phyloP scores from a whole-genome alignment of 1,140 invertebrate genomes.

The Leptonema lineaticorne region DNA sequence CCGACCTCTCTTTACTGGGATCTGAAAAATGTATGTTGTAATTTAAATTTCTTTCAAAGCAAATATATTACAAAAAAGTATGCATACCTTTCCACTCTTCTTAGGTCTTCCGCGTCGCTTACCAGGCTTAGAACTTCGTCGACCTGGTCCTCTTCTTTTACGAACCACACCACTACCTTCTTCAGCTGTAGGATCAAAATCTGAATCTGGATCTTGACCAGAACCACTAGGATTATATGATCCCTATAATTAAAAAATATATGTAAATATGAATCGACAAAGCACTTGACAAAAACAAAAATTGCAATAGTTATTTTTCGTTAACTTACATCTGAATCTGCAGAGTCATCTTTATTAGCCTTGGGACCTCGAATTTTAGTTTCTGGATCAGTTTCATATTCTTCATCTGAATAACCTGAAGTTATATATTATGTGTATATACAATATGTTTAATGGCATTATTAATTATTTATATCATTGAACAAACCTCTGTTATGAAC shows the following conservation, averaged over 20 bases:
- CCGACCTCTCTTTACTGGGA: constrained; percentile 42
- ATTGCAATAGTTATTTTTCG: not conserved
- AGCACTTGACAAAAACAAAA: not conserved
- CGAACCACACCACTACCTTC: constrained; percentile 44
- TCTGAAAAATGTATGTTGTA: not conserved
- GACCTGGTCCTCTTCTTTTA: constrained; percentile 46
- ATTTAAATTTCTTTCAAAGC: not conserved
- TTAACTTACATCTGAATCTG: constrained; percentile 55
- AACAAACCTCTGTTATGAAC: constrained; percentile 53
- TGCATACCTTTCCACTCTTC: constrained; percentile 43
- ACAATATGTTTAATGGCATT: not conserved
- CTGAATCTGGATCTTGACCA: constrained; percentile 51
- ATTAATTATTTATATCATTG: not conserved
- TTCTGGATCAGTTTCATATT: constrained; percentile 55
- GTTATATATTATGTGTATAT: not conserved
- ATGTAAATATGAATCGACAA: not conserved
- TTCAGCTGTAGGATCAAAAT: constrained; percentile 55
- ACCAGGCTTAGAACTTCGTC: constrained; percentile 44
- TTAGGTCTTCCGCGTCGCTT: constrained; percentile 43
- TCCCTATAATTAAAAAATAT: constrained; percentile 43
- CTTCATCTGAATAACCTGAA: constrained; percentile 55
- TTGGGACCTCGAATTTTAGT: constrained; percentile 54
- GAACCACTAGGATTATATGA: constrained; percentile 56
- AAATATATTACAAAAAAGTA: not conserved
- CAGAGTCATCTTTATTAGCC: constrained; percentile 51